Conservation (phyloP, 2,797 vertebrate species). For the Tauraco hartlaubi region DNA sequence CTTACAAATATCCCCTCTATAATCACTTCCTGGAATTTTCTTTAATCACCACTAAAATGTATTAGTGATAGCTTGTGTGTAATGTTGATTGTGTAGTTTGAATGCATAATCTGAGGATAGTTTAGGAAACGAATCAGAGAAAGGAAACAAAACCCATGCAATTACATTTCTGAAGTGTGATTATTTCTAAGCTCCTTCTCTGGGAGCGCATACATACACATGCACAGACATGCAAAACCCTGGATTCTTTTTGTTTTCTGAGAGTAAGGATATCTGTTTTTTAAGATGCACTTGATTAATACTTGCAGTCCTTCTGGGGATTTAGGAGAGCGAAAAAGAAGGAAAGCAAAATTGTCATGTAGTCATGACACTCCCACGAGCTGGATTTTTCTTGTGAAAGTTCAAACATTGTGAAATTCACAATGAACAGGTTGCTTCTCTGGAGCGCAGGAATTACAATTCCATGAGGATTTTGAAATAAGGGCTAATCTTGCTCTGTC, state of each 20-base stretch:
- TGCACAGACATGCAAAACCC: neutral
- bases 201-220: neutral
- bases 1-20: slow-evolving; percentile 10
- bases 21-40: slow-evolving; percentile 55
- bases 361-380: neutral
- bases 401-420: slow-evolving; percentile 1
- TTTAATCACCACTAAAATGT: slow-evolving; percentile 50
- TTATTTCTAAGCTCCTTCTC: slow-evolving; percentile 29
- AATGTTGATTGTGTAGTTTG: slow-evolving; percentile 28
- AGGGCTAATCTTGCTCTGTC: slow-evolving; percentile 12
- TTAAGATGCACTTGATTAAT: neutral
- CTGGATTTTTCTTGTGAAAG: neutral
- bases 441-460: neutral
- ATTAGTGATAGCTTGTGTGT: slow-evolving; percentile 30
- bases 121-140: neutral
- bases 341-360: neutral
- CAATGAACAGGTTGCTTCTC: slow-evolving; percentile 15
- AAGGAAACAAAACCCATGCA: neutral
- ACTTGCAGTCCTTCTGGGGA: neutral
- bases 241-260: neutral
- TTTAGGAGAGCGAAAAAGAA: neutral
- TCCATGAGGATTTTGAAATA: neutral
- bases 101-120: neutral
- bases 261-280: neutral
- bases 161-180: neutral